phyloP scores from a whole-genome alignment of 2,797 vertebrate species.

The Sebastes itinus region DNA sequence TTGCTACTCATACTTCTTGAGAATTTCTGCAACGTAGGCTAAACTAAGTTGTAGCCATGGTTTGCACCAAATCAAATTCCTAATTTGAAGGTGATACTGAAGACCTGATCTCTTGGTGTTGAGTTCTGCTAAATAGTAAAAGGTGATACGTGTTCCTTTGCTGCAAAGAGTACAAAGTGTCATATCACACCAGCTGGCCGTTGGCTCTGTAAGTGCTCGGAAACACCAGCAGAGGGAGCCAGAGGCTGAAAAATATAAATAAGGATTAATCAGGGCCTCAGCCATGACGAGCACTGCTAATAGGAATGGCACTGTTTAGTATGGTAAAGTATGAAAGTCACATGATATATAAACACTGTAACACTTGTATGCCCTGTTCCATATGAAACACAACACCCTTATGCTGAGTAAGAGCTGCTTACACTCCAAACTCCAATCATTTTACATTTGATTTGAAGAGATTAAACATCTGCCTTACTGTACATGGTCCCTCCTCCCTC shows the following conservation, averaged over 20 bases:
- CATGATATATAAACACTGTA: conserved; percentile 45
- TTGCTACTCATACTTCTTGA: conserved; percentile 55
- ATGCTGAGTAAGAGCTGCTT: conserved; percentile 20
- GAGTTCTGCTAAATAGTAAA: conserved; percentile 8
- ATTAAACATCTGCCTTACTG: conserved; percentile 11
- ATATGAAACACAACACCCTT: conserved; percentile 35
- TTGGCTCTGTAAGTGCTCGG: conserved; percentile 18
- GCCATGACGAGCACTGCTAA: conserved; percentile 22
- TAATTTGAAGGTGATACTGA: conserved; percentile 19
- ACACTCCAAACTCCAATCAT: background rate
- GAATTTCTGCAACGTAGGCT: background rate
- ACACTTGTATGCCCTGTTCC: conserved; percentile 33
- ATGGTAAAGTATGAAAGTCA: conserved; percentile 39
- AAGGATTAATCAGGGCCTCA: background rate
- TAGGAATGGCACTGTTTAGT: conserved; percentile 60
- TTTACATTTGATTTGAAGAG: conserved; percentile 2
- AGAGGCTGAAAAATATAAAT: conserved; percentile 25
- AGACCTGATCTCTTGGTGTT: background rate
- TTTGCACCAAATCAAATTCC: conserved; percentile 10
- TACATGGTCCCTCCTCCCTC: conserved; percentile 28
- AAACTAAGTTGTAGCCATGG: background rate
- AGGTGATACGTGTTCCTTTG: conserved; percentile 4
- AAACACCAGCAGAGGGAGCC: conserved; percentile 61
- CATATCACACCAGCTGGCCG: background rate
- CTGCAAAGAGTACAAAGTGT: conserved; percentile 9